Percentiles rank a stretch among this genome's conserved stretches.
These are phyloP conservation scores for Sebastes miniatus DNA, from an alignment of 2,797 vertebrate species.

Conservation along the genomic window DNA sequence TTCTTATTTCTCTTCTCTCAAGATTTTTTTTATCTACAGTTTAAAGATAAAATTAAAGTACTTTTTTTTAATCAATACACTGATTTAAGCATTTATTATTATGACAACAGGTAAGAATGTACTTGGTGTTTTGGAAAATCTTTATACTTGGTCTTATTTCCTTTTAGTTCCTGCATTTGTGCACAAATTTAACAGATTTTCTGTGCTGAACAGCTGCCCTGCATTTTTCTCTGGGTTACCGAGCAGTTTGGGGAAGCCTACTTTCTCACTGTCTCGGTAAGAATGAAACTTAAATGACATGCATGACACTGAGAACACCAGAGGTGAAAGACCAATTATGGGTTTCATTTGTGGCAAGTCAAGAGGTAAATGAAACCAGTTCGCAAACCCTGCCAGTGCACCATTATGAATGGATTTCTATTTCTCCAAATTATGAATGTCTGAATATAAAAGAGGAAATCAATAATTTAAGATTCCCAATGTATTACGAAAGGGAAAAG, in stretches of 20 bases:
- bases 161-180: neutral
- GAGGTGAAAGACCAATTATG: neutral
- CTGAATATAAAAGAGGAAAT: slow-evolving; percentile 36
- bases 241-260: neutral
- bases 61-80: neutral
- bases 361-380: slow-evolving; percentile 6
- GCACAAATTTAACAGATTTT: neutral
- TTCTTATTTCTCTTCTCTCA: too few relatives aligned
- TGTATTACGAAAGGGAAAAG: slow-evolving; percentile 10
- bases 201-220: neutral
- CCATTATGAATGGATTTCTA: slow-evolving; percentile 3
- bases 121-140: neutral
- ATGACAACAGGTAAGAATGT: neutral
- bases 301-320: neutral
- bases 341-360: neutral
- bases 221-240: neutral
- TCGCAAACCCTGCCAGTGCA: neutral
- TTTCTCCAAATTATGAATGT: slow-evolving; percentile 23
- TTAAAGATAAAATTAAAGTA: neutral
- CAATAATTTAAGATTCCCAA: slow-evolving; percentile 53
- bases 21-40: too few relatives aligned
- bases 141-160: neutral
- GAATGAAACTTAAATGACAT: neutral
- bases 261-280: neutral
- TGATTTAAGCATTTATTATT: neutral